Percentiles rank a stretch among this genome's conserved stretches.
Conservation (phyloP, 2,797 vertebrate genomes). For the Spinus pinus region DNA sequence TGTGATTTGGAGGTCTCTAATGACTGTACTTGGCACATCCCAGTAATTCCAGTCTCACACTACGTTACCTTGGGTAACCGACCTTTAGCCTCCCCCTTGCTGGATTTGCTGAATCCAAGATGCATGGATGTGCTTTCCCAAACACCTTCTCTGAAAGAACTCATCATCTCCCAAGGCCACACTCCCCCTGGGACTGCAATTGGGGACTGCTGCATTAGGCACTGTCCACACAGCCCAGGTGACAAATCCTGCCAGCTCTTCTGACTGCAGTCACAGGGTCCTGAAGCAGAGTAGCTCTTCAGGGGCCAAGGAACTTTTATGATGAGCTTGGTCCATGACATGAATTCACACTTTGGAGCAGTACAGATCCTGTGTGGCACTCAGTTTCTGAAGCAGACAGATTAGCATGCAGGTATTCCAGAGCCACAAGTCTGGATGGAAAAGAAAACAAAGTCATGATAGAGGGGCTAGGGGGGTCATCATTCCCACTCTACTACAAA, state of each 20-base stretch:
- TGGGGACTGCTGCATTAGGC: neutral
- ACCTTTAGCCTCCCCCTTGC: neutral
- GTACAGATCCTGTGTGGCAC: neutral
- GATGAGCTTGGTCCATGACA: neutral
- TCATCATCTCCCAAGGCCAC: neutral
- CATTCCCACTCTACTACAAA: neutral
- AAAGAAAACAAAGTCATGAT: neutral
- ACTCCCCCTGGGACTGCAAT: neutral
- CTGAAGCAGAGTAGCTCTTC: neutral
- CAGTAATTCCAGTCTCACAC: neutral
- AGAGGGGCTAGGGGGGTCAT: neutral
- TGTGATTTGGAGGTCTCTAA: neutral
- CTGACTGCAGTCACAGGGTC: accelerated
- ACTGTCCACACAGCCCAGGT: too few relatives aligned
- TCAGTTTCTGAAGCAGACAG: neutral
- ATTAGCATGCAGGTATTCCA: neutral
- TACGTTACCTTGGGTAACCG: neutral
- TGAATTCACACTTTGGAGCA: neutral
- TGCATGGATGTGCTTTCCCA: neutral
- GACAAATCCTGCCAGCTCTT: neutral
- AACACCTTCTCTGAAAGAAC: neutral
- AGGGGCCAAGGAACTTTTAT: neutral
- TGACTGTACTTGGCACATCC: neutral
- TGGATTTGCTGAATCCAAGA: neutral
- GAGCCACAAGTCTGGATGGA: neutral